These are phyloP conservation scores for Echeneis naucrates DNA, from an alignment of 2,797 vertebrate genomes.

Conservation along the genomic window DNA sequence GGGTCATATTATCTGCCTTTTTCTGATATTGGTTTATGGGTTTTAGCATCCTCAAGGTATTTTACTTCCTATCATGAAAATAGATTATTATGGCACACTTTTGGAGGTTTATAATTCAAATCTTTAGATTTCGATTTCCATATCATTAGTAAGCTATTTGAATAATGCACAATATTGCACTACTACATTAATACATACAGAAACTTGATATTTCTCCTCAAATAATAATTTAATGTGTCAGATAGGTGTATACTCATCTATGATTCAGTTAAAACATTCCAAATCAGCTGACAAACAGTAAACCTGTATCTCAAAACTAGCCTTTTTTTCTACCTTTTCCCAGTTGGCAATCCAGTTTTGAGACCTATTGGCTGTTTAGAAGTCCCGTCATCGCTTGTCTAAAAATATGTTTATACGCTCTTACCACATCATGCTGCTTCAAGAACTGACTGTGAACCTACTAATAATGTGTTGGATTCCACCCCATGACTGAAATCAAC, in stretches of 20 bases:
- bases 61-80: not conserved
- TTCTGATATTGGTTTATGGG: not conserved
- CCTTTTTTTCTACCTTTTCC: too few relatives aligned
- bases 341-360: not conserved
- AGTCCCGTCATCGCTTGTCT: too few relatives aligned
- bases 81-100: too few relatives aligned
- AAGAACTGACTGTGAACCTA: conserved; percentile 5
- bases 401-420: too few relatives aligned
- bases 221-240: too few relatives aligned
- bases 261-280: not conserved
- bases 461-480: conserved; percentile 3
- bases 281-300: not conserved
- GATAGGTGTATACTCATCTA: not conserved
- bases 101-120: too few relatives aligned
- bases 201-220: too few relatives aligned
- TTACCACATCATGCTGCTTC: conserved; percentile 4
- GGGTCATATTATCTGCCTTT: not conserved
- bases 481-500: not conserved
- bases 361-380: too few relatives aligned
- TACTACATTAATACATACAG: too few relatives aligned
- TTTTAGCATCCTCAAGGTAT: not conserved
- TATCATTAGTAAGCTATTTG: too few relatives aligned
- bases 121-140: too few relatives aligned
- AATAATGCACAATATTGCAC: too few relatives aligned
- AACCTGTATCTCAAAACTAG: not conserved